phyloP scores from a whole-genome alignment of 2,113 vertebrate genomes.

The Ceyx cyanopectus region DNA sequence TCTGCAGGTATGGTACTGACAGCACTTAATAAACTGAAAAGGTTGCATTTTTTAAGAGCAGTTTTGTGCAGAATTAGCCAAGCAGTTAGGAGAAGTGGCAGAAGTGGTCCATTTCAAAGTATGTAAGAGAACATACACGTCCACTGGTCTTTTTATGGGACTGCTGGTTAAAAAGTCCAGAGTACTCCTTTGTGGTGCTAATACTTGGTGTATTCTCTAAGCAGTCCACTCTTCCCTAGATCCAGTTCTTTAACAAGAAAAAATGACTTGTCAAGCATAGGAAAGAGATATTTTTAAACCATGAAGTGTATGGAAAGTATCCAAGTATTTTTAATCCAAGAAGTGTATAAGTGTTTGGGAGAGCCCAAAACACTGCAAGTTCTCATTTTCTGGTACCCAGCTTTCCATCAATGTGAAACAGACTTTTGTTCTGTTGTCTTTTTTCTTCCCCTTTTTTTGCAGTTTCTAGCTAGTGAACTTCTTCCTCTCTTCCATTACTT shows the following conservation, averaged over 20 bases:
- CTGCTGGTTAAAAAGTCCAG: background rate
- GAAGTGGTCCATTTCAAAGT: background rate
- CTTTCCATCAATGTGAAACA: background rate
- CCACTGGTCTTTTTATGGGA: background rate
- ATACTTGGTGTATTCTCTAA: background rate
- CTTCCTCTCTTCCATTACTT: background rate
- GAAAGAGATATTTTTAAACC: background rate
- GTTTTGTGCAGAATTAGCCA: background rate
- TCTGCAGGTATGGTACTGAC: conserved; percentile 74
- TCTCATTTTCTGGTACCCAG: background rate
- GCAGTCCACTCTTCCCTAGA: background rate
- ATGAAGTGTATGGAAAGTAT: background rate
- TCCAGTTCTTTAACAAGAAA: background rate
- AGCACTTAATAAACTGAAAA: background rate
- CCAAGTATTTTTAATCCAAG: background rate
- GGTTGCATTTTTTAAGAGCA: background rate
- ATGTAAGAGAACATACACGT: accelerated
- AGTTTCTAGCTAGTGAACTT: background rate
- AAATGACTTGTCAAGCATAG: background rate
- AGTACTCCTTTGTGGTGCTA: background rate
- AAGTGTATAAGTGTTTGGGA: background rate
- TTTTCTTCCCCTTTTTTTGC: background rate
- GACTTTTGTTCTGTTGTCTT: background rate
- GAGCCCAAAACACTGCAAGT: background rate
- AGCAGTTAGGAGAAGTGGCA: background rate